These are phyloP conservation scores for Pan troglodytes DNA, from an alignment of 2,113 vertebrate genomes.

Conservation along the genomic window DNA sequence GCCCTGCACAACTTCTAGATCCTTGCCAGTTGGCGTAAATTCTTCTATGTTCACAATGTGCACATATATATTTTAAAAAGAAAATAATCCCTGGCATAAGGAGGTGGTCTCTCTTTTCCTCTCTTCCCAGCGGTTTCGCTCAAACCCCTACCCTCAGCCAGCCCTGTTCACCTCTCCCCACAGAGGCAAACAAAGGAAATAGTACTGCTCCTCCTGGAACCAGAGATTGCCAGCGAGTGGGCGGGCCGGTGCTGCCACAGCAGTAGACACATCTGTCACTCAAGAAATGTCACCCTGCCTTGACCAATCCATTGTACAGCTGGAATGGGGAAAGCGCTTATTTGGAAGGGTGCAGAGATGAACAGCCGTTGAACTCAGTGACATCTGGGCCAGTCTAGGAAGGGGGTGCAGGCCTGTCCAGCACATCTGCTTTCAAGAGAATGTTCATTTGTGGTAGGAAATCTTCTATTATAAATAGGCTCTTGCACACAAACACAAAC, in stretches of 20 bases:
- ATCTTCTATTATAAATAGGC: not conserved
- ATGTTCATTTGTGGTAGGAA: conserved; percentile 43
- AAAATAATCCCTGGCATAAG: not conserved
- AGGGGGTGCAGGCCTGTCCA: not conserved
- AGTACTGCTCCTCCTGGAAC: conserved; percentile 46
- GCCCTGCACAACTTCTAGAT: not conserved
- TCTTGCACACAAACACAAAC: not conserved
- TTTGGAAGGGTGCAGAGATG: conserved; percentile 71
- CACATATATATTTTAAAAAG: not conserved
- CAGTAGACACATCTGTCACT: conserved; percentile 69
- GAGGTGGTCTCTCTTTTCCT: not conserved
- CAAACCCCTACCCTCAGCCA: too few relatives aligned
- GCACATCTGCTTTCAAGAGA: not conserved
- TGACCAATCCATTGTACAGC: conserved; percentile 61
- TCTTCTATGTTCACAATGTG: not conserved
- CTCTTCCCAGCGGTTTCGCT: not conserved
- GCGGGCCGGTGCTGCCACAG: not conserved
- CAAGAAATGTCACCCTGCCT: conserved; percentile 69
- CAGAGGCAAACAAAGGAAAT: conserved; percentile 54
- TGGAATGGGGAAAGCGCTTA: conserved; percentile 71
- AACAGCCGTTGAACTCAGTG: conserved; percentile 40
- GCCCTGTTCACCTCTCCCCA: not conserved
- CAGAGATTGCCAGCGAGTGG: conserved; percentile 46
- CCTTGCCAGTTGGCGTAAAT: not conserved
- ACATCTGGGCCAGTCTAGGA: conserved; percentile 51